Percentiles rank a stretch among this genome's conserved stretches.
Conservation (phyloP, 2,113 vertebrate species). For the Pseudorasbora parva region DNA sequence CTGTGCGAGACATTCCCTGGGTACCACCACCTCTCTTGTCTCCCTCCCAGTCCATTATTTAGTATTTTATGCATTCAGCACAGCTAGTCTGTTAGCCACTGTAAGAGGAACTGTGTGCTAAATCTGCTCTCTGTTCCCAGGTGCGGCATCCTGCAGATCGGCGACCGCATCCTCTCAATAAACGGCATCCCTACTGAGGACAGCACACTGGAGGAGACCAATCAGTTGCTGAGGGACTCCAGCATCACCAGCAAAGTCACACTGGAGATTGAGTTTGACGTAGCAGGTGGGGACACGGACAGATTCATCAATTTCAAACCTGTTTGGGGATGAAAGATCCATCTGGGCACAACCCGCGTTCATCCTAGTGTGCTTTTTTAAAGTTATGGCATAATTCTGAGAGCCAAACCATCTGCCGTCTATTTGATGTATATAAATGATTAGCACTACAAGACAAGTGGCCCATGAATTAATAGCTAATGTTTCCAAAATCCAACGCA, state of each 20-base stretch:
- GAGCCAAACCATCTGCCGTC: conserved; percentile 26
- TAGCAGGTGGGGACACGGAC: conserved; percentile 83
- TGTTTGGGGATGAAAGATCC: conserved; percentile 4
- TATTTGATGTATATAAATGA: conserved; percentile 36
- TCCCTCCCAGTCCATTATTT: conserved; percentile 17
- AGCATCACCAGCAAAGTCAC: conserved; percentile 94
- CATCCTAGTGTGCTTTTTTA: background rate
- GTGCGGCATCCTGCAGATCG: conserved; percentile 96
- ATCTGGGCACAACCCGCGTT: background rate
- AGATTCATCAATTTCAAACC: conserved; percentile 7
- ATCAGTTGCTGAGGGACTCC: conserved; percentile 95
- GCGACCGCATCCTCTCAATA: conserved; percentile 94
- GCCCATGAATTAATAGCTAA: conserved; percentile 3
- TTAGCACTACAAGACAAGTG: background rate
- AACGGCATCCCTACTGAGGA: conserved; percentile 95
- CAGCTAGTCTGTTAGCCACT: background rate
- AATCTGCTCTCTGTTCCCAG: conserved; percentile 65
- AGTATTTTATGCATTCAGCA: background rate
- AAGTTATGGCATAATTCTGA: background rate
- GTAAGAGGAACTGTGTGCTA: background rate
- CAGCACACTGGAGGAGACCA: conserved; percentile 96
- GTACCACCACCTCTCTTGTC: background rate
- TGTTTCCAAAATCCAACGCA: background rate
- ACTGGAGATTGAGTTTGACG: conserved; percentile 98
- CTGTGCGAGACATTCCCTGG: background rate